Base-by-base conservation (phyloP, 1,140 invertebrate species). In the Dendroctonus valens region DNA sequence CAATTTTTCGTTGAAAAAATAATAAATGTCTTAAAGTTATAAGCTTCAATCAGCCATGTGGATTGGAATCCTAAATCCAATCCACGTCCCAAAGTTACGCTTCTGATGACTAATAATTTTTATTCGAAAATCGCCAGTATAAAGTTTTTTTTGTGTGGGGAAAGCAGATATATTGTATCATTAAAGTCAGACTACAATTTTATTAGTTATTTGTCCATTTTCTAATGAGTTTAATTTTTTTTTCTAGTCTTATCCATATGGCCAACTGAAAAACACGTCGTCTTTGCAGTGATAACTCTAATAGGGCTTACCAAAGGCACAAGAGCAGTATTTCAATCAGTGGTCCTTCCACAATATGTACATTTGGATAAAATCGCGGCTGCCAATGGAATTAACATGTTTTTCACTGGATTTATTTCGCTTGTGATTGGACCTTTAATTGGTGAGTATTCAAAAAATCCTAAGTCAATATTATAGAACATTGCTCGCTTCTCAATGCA, bases 381-480 rank as follows among this genome's bases (percentile, higher is more conserved):
- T 12, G 84, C 83, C 5, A 80, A 74, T 58, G 81, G 81, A 5
- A 72, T 83, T 37, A 77, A 79, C 61, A 81, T 81, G 77, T 70
- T 81, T 6, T 75, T 78, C 49, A 81, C 79, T 64, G 82, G 82
- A 12, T 64, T 77, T 39, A 57, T 79, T 5, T 80, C 80, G 5
- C 69, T 81, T 12, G 55, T 69, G 5, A 57, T 81, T 26, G 81
- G 81, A 38, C 80, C 80, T 11, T 61, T 81, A 37, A 79, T 82
- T 63, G 81, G 81, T 82, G 76, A 70, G 59, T 50, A 55, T 54
- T 46, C 6, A 14, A 5, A 26, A 26, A 26, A 26, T 26, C 1
- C 3, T 3, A 26, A 38, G 7, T 26, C 3, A 26, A 26, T 26
- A 3, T 26, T 26, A 26, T 26, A 26, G 3, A 26, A 26, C 26